These are phyloP conservation scores for Mesitornis unicolor DNA, from an alignment of 2,113 vertebrate genomes.

Conservation along the genomic window DNA sequence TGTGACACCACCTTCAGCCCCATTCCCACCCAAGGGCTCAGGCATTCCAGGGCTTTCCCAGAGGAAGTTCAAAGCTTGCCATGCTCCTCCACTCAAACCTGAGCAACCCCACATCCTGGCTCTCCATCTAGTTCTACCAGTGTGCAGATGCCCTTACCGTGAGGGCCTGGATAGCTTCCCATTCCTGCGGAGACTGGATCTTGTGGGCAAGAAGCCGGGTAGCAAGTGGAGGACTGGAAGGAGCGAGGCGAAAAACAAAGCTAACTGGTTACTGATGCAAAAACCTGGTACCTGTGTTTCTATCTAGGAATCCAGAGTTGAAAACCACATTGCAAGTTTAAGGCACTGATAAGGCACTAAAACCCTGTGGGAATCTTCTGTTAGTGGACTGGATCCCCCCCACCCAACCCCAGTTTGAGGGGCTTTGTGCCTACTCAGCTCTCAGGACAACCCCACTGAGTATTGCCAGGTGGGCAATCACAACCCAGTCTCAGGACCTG, in stretches of 20 bases:
- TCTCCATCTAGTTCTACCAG: not conserved
- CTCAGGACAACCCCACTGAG: not conserved
- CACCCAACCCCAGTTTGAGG: not conserved
- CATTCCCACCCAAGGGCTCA: not conserved
- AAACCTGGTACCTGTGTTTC: not conserved
- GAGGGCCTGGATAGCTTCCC: constrained; percentile 95
- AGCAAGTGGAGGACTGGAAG: constrained; percentile 87
- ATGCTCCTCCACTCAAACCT: not conserved
- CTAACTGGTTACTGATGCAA: not conserved
- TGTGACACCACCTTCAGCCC: not conserved
- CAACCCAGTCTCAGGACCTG: not conserved
- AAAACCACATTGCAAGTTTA: not conserved
- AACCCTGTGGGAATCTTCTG: not conserved
- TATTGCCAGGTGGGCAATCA: not conserved
- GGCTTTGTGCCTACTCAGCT: not conserved
- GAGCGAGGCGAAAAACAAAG: not conserved
- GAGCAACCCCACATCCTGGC: not conserved
- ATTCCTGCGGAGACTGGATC: constrained; percentile 98
- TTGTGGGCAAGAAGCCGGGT: constrained; percentile 95
- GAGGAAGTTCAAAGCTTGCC: not conserved
- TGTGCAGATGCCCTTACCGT: constrained; percentile 76
- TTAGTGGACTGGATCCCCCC: no score
- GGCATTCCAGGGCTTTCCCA: not conserved
- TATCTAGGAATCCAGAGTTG: not conserved
- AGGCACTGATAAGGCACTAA: not conserved